These are phyloP conservation scores for Folsomia candida DNA, from an alignment of 2,888 invertebrate species.

Conservation along the genomic window DNA sequence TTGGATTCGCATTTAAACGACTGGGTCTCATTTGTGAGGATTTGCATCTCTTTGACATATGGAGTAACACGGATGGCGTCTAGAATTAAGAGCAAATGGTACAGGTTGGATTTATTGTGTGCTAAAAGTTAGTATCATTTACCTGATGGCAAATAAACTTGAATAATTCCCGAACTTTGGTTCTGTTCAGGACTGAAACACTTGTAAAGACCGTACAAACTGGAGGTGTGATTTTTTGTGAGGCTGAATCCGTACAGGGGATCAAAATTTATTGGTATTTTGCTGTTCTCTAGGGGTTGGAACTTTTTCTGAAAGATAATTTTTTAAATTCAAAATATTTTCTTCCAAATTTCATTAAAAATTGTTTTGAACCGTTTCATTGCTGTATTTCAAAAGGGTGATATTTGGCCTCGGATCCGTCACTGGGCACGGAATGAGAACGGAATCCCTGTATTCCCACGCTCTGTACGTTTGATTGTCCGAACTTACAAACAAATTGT, in stretches of 20 bases:
- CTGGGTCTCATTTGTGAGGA: constrained; percentile 36
- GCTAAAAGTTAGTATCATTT: too few relatives aligned
- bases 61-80: constrained; percentile 26
- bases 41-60: constrained; percentile 38
- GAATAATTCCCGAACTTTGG: constrained; percentile 15
- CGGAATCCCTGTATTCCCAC: constrained; percentile 37
- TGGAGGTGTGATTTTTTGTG: constrained; percentile 22
- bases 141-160: constrained; percentile 18
- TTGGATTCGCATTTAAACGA: constrained; percentile 40
- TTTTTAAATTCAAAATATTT: too few relatives aligned
- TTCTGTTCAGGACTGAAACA: too few relatives aligned
- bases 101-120: too few relatives aligned
- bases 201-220: constrained; percentile 25
- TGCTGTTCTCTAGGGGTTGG: neutral
- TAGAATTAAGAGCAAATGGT: neutral
- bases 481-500: constrained; percentile 25
- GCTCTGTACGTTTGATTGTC: constrained; percentile 33
- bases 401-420: constrained; percentile 33
- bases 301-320: neutral
- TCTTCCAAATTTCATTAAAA: neutral
- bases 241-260: constrained; percentile 25
- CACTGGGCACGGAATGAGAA: constrained; percentile 30
- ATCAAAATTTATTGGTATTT: neutral
- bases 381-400: constrained; percentile 30
- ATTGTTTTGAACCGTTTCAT: constrained; percentile 25